These are phyloP conservation scores for Gibbula magus DNA, from an alignment of 2,888 invertebrate genomes.

Conservation along the genomic window DNA sequence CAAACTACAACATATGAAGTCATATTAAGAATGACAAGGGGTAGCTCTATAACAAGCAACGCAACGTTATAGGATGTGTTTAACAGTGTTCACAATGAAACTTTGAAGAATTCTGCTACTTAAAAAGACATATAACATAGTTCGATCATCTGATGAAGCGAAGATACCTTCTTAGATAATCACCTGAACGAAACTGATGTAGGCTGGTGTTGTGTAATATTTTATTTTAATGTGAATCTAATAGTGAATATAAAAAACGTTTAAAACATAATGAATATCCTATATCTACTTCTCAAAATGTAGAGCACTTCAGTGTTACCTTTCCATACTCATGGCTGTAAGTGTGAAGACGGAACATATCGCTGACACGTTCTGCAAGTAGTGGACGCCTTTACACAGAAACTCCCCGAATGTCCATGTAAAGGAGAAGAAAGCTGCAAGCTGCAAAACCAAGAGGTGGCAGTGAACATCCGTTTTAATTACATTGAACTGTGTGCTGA, in stretches of 20 bases:
- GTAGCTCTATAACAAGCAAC: too few relatives aligned
- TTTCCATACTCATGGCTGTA: conserved; percentile 83
- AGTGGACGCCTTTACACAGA: conserved; percentile 82
- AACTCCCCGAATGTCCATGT: conserved; percentile 82
- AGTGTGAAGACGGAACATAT: conserved; percentile 83
- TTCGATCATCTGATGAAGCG: too few relatives aligned
- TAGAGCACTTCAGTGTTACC: conserved; percentile 76
- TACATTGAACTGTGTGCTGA: too few relatives aligned
- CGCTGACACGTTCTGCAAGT: conserved; percentile 83
- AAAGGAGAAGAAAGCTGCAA: conserved; percentile 81
- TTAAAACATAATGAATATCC: neutral
- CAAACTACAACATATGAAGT: too few relatives aligned
- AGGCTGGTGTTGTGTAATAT: neutral
- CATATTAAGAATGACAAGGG: too few relatives aligned
- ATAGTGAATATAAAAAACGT: neutral
- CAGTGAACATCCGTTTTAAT: too few relatives aligned
- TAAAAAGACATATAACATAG: too few relatives aligned
- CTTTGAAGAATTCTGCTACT: too few relatives aligned
- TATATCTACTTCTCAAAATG: neutral
- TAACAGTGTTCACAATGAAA: too few relatives aligned
- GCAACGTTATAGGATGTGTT: too few relatives aligned
- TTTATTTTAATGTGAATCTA: neutral
- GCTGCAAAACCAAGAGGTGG: conserved; percentile 74
- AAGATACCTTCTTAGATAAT: too few relatives aligned
- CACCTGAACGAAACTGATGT: too few relatives aligned